Evolutionary conservation across 2,888 invertebrate genomes (phyloP), one percentile per base, ranked within the genome.

Genomic region (Dolichomitus sp.): DNA sequence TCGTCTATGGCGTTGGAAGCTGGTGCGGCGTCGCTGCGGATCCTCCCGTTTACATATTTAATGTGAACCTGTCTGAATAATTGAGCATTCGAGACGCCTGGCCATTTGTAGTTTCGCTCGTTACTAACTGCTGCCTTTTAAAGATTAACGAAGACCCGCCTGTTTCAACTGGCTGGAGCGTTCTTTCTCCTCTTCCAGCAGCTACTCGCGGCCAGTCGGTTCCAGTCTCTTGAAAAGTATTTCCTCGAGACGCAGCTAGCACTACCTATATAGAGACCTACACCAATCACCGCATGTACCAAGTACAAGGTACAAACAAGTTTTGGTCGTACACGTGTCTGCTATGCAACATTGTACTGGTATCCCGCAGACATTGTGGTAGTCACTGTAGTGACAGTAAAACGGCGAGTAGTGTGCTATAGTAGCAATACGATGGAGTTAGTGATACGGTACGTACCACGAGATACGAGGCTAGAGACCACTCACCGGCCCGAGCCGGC

Each of bases 101-200:
- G 92, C 90, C 90, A 91, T 92, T 92, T 91, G 92, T 92, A 92
- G 88, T 91, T 89, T 83, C 88, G 87, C 90, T 89, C 90, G 89
- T 89, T 89, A 90, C 92, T 91, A 90, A 92, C 92, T 90, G 90
- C 87, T 86, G 77, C 82, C 80, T 83, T 91, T 89, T 65, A 92
- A 92, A 92, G 84, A 92, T 92, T 92, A 88, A 92, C 78, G 72
- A 97, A 96, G 97, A 97, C 52, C 78, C 84, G 66, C 54, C 85
- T 81, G 83, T 83, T 84, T 82, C 72, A 78, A 82, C 85, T 76
- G 85, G 85, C 80, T 77, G 77, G 61, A 81, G 54, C 86, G 78
- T 85, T 85, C 83, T 85, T 89, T 87, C 83, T 86, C 23, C 54
- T 37, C 9, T 48, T 27, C 19, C 48, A 37, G 73, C 73, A 73